Evolutionary conservation across 2,888 invertebrate genomes (phyloP).

Genomic region (Ecliptopera silaceata): DNA sequence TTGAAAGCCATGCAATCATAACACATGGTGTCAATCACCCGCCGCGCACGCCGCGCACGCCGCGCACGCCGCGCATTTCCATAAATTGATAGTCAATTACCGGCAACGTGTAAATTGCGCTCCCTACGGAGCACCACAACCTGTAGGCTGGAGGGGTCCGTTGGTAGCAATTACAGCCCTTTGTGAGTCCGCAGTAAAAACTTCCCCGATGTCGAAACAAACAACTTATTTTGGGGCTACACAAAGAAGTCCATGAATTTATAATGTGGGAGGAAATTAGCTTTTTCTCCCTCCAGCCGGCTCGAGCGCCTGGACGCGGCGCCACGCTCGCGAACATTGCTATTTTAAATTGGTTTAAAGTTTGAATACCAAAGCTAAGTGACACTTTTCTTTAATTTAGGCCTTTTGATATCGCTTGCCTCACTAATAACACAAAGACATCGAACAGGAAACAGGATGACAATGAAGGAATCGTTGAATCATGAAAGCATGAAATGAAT

Average conservation of each 20-base stretch:
- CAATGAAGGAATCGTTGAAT: too few relatives aligned
- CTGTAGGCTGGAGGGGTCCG: slow-evolving; percentile 40
- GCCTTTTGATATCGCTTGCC: background rate
- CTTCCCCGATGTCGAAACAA: slow-evolving; percentile 64
- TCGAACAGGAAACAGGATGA: too few relatives aligned
- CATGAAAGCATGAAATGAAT: too few relatives aligned
- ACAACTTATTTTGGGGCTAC: slow-evolving; percentile 71
- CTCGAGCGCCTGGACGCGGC: slow-evolving; percentile 9
- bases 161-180: slow-evolving; percentile 59
- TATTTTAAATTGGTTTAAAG: slow-evolving; percentile 27
- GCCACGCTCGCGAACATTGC: slow-evolving; percentile 9
- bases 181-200: slow-evolving; percentile 50
- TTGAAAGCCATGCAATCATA: background rate
- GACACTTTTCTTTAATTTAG: slow-evolving; percentile 4
- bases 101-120: slow-evolving; percentile 8
- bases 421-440: background rate
- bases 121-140: slow-evolving; percentile 28
- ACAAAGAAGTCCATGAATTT: slow-evolving; percentile 78
- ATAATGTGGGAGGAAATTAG: slow-evolving; percentile 74
- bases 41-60: too few relatives aligned
- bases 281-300: slow-evolving; percentile 62
- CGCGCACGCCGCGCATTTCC: slow-evolving; percentile 10
- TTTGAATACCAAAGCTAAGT: slow-evolving; percentile 5
- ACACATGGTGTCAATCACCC: slow-evolving; percentile 1
- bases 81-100: slow-evolving; percentile 23